These are phyloP conservation scores for Lycophotia porphyrea DNA, from an alignment of 2,888 invertebrate genomes.

Conservation along the genomic window DNA sequence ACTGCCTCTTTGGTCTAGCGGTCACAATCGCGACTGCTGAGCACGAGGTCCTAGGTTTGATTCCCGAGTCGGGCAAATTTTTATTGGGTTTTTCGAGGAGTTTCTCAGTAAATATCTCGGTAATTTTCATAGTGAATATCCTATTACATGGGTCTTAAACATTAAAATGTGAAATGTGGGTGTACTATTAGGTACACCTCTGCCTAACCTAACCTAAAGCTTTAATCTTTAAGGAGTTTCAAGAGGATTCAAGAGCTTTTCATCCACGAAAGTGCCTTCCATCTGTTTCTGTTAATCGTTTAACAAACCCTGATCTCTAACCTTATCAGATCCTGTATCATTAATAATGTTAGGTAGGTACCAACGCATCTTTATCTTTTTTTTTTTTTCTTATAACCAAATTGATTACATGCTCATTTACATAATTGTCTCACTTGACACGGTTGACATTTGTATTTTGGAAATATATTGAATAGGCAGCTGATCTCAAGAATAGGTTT, in stretches of 20 bases:
- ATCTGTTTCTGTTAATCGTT: neutral
- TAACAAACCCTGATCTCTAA: constrained; percentile 8
- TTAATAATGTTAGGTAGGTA: neutral
- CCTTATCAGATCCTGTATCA: neutral
- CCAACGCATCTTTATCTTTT: constrained; percentile 4
- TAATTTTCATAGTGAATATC: too few relatives aligned
- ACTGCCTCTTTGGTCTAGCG: neutral
- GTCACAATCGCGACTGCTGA: neutral
- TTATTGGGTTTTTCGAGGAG: neutral
- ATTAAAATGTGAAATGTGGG: neutral
- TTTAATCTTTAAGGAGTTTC: too few relatives aligned
- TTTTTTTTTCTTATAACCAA: constrained; percentile 18
- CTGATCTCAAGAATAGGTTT: neutral
- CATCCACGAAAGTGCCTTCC: neutral
- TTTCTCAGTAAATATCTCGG: too few relatives aligned
- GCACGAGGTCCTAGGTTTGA: neutral
- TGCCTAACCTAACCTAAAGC: neutral
- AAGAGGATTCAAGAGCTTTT: neutral
- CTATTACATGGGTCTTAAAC: neutral
- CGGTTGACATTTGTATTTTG: constrained; percentile 43
- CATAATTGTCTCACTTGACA: constrained; percentile 21
- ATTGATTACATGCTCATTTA: constrained; percentile 21
- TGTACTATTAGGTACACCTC: neutral
- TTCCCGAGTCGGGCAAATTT: neutral
- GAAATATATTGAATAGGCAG: constrained; percentile 12